Evolutionary conservation across 2,888 invertebrate species (phyloP), one percentile per base, ranked within the genome.

Genomic region (Eilema sororculum): DNA sequence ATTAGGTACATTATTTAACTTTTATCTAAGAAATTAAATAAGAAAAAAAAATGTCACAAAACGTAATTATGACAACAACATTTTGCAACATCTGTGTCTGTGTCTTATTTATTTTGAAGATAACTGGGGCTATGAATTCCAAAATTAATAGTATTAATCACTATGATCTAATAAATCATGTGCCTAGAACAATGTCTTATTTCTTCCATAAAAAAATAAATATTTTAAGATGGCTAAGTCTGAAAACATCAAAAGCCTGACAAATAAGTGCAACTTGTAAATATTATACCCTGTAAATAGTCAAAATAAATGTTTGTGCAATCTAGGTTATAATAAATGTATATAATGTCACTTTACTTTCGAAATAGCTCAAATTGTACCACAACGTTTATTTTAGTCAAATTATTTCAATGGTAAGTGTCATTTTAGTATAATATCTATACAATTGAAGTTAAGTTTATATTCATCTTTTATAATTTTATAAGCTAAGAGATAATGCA

Each of bases 241-340:
- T 67, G 22, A n/a, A 65, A 65, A 22, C 46, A 46, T 52, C 28
- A 65, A 65, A 69, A 58, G 10, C 20, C 22, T 25, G 9, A 52
- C 56, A 57, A 25, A 59, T 37, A 63, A 68, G 24, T 46, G 28
- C 46, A 46, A 67, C 68, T 74, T 79, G 72, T 81, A 81, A 77
- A 77, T 81, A 77, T 69, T 46, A 33, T 33, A 74, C 33, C 24
- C 62, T 75, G 72, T 79, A 78, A 41, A 76, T 80, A 78, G 56
- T 41, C 67, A 72, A n/a, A n/a, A n/a, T n/a, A n/a, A 72, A 68
- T 68, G 70, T 76, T 65, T 72, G 82, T 82, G 80, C 82, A 82
- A 82, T 82, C 58, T 82, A 82, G 73, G 65, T 78, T 75, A 68
- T 70, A 66, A 73, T 16, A 58, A 69, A 63, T 68, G 33, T 65